A percentile compares a stretch with the other conserved stretches of the same genome.
Conservation (phyloP, 1,140 invertebrate genomes). For the Linepithema humile region DNA sequence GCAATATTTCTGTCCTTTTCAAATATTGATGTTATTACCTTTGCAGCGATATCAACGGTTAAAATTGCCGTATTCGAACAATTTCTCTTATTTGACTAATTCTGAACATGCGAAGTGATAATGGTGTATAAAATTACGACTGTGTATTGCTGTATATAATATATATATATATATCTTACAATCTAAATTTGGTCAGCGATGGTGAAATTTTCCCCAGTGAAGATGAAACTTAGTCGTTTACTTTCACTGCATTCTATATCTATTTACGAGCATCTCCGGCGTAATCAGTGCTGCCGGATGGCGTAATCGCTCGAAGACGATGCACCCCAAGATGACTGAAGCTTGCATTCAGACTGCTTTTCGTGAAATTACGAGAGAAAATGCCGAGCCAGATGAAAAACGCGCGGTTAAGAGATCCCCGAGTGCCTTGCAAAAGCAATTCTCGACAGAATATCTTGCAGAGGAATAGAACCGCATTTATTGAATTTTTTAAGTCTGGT, state of each 20-base stretch:
- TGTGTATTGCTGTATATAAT: background rate
- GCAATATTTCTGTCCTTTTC: background rate
- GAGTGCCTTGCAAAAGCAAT: constrained; percentile 21
- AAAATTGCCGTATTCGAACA: background rate
- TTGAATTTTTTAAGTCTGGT: constrained; percentile 12
- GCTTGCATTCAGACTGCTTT: constrained; percentile 38
- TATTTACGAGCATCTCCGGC: background rate
- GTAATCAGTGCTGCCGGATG: constrained; percentile 25
- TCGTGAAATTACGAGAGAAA: constrained; percentile 29
- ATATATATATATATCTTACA: background rate
- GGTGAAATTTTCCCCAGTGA: background rate
- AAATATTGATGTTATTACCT: background rate
- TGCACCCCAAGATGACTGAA: constrained; percentile 14
- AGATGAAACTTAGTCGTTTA: constrained; percentile 8
- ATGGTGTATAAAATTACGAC: background rate
- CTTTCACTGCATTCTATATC: background rate
- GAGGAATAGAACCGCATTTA: constrained; percentile 10
- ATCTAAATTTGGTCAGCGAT: background rate
- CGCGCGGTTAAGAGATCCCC: constrained; percentile 35
- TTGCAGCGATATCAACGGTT: background rate
- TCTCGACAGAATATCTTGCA: constrained; percentile 21
- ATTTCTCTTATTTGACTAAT: background rate
- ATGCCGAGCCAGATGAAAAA: constrained; percentile 44
- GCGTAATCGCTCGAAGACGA: constrained; percentile 33
- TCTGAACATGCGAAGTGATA: background rate